phyloP scores from a whole-genome alignment of 1,140 invertebrate species.

The Hesperophylax magnus region DNA sequence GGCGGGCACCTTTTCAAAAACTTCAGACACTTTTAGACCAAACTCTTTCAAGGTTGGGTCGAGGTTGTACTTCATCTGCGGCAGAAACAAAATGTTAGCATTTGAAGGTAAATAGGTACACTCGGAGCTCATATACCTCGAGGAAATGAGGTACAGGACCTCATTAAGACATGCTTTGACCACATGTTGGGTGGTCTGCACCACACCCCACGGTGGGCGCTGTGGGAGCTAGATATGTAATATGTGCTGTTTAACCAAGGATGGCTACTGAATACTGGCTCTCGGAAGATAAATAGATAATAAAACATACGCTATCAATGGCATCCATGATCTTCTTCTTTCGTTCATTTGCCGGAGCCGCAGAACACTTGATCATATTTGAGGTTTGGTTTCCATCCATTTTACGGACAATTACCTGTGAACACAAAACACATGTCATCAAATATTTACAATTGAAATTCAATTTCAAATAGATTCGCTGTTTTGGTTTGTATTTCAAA shows the following conservation, averaged over 20 bases:
- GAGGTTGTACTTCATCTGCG: conserved; percentile 65
- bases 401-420: conserved; percentile 32
- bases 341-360: conserved; percentile 69
- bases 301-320: conserved; percentile 60
- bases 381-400: conserved; percentile 68
- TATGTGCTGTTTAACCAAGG: too few relatives aligned
- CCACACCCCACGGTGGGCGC: conserved; percentile 67
- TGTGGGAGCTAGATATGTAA: conserved; percentile 66
- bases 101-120: too few relatives aligned
- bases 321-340: conserved; percentile 73
- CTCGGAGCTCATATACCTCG: background rate
- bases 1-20: conserved; percentile 73
- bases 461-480: too few relatives aligned
- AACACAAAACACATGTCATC: background rate
- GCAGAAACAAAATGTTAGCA: conserved; percentile 9
- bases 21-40: conserved; percentile 69
- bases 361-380: conserved; percentile 73
- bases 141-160: too few relatives aligned
- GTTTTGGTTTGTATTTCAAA: too few relatives aligned
- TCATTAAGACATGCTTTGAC: too few relatives aligned
- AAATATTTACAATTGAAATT: conserved; percentile 50
- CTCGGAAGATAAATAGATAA: background rate
- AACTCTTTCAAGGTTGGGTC: conserved; percentile 72
- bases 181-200: too few relatives aligned
- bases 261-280: too few relatives aligned